Base-by-base conservation (phyloP, 2,113 vertebrate species). In the Pardalotus punctatus region DNA sequence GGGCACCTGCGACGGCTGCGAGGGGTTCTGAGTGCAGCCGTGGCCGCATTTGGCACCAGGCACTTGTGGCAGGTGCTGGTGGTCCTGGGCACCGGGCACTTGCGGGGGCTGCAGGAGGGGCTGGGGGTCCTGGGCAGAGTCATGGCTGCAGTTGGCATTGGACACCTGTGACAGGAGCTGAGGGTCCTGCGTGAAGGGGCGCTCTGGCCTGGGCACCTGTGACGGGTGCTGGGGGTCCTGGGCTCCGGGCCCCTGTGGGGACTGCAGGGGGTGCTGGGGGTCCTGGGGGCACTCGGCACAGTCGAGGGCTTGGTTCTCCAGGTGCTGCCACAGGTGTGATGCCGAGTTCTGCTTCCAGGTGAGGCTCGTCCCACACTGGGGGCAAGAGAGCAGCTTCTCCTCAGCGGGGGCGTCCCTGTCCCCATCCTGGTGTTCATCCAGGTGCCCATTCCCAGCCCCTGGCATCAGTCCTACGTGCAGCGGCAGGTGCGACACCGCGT, bases 381-480 rank as follows among this genome's bases (percentile, higher is more conserved):
- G 3, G 24, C 84, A 87, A 4, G 3, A 18, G 19, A 71, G 48
- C 16, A 19, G 57, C 29, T n/a, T 64, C 65, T 80, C 74, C 48
- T 71, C 66, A 2, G 65, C 65, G 0, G 47, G 40, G 38, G 8
- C 11, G 0, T 70, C 64, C 54, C 22, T 0, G 36, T 60, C 36
- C 11, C 33, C 62, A 10, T 60, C 61, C 45, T 6, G 35, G 2
- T 7, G 35, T 4, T 24, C 83, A 3, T 60, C 83, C 62, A 22
- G 16, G 20, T 79, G 65, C 10, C 85, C 85, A 0, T 87, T 62
- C n/a, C 48, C 65, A 2, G 25, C 40, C 23, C 20, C 65, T 0
- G 28, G 18, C 64, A 13, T 2, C 22, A 4, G 1, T 14, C 10
- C 73, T 23, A 18, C 0, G 9, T 4, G 40, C 60, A 6, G 60